Conservation (phyloP, 1,140 invertebrate species). For the Platyura marginata region DNA sequence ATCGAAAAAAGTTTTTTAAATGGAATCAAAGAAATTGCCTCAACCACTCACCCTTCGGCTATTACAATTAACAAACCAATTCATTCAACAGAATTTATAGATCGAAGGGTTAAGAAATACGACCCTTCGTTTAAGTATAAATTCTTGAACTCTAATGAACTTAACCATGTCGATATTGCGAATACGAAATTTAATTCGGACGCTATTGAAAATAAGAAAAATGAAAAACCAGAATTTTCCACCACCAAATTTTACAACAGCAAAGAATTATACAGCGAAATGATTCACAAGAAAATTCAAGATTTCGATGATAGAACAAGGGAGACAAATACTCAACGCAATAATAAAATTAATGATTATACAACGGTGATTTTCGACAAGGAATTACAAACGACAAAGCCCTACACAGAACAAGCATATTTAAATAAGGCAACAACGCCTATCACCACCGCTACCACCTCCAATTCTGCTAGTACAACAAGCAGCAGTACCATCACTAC, state of each 20-base stretch:
- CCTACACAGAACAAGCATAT: slow-evolving; percentile 5
- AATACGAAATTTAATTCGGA: slow-evolving; percentile 21
- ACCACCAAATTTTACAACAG: slow-evolving; percentile 25
- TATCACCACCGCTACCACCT: slow-evolving; percentile 4
- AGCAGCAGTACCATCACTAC: too few relatives aligned
- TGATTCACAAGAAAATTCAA: slow-evolving; percentile 18
- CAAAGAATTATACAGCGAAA: slow-evolving; percentile 23
- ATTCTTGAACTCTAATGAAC: not conserved
- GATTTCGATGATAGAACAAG: not conserved
- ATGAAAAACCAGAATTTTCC: slow-evolving; percentile 15
- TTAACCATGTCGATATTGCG: slow-evolving; percentile 16
- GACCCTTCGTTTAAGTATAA: slow-evolving; percentile 8
- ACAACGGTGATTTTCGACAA: slow-evolving; percentile 10
- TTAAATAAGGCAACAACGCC: slow-evolving; percentile 8
- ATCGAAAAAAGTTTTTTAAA: slow-evolving; percentile 19
- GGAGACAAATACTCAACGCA: not conserved
- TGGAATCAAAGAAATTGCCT: slow-evolving; percentile 10
- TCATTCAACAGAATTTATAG: slow-evolving; percentile 10
- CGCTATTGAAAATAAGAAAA: not conserved
- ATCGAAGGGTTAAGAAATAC: slow-evolving; percentile 21
- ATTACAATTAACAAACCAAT: not conserved
- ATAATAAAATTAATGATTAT: slow-evolving; percentile 1
- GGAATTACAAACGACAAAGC: slow-evolving; percentile 5
- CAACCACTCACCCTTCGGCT: slow-evolving; percentile 1
- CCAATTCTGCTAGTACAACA: too few relatives aligned